These are phyloP conservation scores for Acanthosoma haemorrhoidale DNA, from an alignment of 2,888 invertebrate species.

Conservation along the genomic window DNA sequence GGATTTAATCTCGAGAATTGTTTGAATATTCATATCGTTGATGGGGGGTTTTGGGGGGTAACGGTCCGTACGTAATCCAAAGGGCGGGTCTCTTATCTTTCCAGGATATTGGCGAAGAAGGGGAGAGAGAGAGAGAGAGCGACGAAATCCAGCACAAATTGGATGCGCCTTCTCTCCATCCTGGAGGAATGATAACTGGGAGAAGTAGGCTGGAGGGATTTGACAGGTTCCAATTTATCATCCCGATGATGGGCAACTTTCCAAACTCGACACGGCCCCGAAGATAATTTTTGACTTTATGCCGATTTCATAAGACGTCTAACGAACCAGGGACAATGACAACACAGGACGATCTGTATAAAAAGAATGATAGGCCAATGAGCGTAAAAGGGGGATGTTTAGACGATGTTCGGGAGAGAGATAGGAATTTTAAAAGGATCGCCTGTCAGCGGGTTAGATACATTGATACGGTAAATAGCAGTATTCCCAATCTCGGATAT, in stretches of 20 bases:
- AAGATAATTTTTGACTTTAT: neutral
- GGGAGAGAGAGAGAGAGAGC: too few relatives aligned
- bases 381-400: neutral
- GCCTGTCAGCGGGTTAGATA: neutral
- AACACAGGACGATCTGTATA: neutral
- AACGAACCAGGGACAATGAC: neutral
- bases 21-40: slow-evolving; percentile 23
- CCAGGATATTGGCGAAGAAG: neutral
- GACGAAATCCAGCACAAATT: neutral
- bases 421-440: neutral
- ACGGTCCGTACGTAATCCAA: neutral
- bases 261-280: neutral
- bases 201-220: neutral
- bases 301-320: neutral
- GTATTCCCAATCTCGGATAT: too few relatives aligned
- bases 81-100: neutral
- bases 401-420: neutral
- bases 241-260: too few relatives aligned
- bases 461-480: too few relatives aligned
- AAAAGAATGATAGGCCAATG: neutral
- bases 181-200: neutral
- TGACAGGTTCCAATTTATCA: neutral
- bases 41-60: slow-evolving; percentile 1
- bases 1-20: slow-evolving; percentile 18
- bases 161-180: too few relatives aligned